Evolutionary conservation across 92 coral and sea anemone genomes (phyloP).

Genomic region (Siderastrea radians): DNA sequence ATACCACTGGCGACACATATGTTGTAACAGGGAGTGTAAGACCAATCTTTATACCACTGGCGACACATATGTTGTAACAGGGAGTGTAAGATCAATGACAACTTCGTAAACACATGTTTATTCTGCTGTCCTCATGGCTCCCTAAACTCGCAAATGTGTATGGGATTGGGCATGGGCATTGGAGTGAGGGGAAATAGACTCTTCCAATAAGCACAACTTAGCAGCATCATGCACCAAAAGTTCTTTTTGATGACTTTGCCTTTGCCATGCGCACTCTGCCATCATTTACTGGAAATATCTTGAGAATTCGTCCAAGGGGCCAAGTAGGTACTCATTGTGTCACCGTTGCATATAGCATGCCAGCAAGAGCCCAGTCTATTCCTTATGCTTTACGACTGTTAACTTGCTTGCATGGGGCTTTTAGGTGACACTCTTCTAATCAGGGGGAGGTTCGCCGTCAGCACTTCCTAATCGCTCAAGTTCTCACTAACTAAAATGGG

Average conservation of each 20-base stretch:
- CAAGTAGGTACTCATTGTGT: constrained; percentile 20
- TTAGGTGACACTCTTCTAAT: constrained; percentile 10
- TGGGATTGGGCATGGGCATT: no score
- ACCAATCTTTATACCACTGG: no score
- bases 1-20: no score
- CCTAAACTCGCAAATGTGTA: no score
- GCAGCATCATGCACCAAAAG: constrained; percentile 29
- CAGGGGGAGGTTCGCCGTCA: constrained; percentile 46
- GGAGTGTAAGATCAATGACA: no score
- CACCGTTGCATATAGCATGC: constrained; percentile 3
- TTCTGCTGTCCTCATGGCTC: no score
- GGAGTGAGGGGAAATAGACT: neutral
- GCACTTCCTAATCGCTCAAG: constrained; percentile 36
- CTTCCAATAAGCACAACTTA: constrained; percentile 51
- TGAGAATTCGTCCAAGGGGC: constrained; percentile 33
- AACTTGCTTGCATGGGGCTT: neutral
- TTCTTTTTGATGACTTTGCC: constrained; percentile 17
- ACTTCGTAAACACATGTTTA: no score
- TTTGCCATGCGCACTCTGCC: constrained; percentile 37
- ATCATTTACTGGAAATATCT: constrained; percentile 15
- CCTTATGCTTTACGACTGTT: neutral
- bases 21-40: no score
- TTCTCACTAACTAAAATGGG: constrained; percentile 60
- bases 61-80: no score
- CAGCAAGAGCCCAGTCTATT: neutral